phyloP scores from a whole-genome alignment of 2,113 vertebrate species.

The Porphyrio hochstetteri region DNA sequence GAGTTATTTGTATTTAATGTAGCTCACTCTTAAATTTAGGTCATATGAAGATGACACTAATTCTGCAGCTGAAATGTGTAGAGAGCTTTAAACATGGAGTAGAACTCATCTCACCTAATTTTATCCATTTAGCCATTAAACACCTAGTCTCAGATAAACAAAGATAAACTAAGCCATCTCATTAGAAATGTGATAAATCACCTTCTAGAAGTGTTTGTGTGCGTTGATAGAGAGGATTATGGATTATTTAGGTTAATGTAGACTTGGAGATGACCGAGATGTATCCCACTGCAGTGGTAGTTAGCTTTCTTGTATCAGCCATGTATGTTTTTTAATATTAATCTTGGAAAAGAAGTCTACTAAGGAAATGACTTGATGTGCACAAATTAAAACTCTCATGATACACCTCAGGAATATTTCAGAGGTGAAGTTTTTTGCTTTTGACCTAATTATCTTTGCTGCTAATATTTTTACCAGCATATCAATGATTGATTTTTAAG shows the following conservation, averaged over 20 bases:
- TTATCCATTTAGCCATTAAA: neutral
- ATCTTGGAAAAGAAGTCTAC: neutral
- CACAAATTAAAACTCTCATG: fast-evolving
- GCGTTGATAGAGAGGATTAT: neutral
- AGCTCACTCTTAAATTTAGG: neutral
- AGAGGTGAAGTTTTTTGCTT: neutral
- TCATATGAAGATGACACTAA: neutral
- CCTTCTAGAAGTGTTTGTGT: neutral
- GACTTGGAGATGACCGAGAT: neutral
- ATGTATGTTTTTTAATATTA: neutral
- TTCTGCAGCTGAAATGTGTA: neutral
- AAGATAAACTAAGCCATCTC: neutral
- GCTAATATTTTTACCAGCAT: neutral
- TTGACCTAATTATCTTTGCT: neutral
- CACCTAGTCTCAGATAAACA: neutral
- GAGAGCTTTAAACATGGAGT: neutral
- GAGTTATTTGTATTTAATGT: neutral
- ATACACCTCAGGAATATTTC: neutral
- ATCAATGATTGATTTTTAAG: neutral
- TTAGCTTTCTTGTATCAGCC: neutral
- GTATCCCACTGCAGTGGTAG: fast-evolving
- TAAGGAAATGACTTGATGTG: neutral
- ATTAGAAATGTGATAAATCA: neutral
- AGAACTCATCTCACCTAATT: neutral
- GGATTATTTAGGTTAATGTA: neutral